phyloP scores from a whole-genome alignment of 2,797 vertebrate genomes.

The Halcyon badia region DNA sequence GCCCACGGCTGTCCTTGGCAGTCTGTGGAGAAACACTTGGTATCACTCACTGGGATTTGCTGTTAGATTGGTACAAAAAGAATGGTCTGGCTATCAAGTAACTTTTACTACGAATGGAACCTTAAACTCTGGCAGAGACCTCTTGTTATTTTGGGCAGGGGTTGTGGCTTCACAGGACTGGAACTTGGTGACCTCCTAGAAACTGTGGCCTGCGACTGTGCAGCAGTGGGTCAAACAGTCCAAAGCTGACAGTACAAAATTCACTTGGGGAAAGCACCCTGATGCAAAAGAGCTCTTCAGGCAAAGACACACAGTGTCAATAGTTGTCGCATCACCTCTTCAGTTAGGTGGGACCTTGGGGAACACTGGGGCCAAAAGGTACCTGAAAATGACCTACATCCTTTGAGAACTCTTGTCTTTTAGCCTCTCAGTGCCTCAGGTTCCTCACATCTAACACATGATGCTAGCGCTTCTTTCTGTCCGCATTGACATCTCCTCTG shows the following conservation, averaged over 20 bases:
- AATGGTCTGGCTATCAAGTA: neutral
- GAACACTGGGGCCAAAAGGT: neutral
- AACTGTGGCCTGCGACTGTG: neutral
- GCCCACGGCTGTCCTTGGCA: neutral
- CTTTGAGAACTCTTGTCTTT: neutral
- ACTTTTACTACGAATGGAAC: neutral
- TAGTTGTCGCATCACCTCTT: rapidly evolving
- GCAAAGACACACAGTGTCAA: rapidly evolving
- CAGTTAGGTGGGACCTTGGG: neutral
- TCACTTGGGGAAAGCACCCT: neutral
- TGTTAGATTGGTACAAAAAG: neutral
- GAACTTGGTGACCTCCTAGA: neutral
- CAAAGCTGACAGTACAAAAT: neutral
- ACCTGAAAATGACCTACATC: neutral
- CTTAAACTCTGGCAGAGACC: neutral
- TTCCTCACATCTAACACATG: neutral
- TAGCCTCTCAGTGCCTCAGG: neutral
- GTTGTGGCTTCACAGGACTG: neutral
- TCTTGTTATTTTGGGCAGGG: neutral
- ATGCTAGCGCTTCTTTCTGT: neutral
- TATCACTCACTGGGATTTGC: neutral
- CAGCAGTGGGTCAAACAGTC: neutral
- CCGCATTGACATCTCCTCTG: neutral
- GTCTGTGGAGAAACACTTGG: neutral
- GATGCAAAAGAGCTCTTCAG: neutral